Evolutionary conservation across 2,113 vertebrate genomes (phyloP), one percentile per base, ranked within the genome.

Genomic region (Setophaga coronata): DNA sequence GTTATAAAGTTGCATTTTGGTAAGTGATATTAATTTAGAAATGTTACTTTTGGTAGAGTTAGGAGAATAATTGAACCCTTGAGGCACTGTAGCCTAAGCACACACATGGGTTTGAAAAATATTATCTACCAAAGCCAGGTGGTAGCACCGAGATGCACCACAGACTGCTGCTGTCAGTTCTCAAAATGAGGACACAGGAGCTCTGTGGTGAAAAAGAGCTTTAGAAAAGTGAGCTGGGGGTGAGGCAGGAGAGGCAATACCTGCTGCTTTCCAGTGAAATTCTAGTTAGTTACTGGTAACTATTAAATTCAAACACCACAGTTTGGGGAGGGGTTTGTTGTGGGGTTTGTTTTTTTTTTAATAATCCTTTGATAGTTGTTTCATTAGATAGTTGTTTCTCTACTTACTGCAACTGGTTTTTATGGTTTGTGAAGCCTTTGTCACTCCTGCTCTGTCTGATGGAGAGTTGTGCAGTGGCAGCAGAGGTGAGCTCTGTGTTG

Each of bases 1-100:
- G 38, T 82, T 76, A 33, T 24, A 77, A 90, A 96, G 82, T 45
- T 89, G n/a, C 57, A 42, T 84, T 89, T 94, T 74, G 34, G 24
- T 56, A 38, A 87, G 18, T 73, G 82, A 48, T 58, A 47, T 92
- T 92, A 45, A 62, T 92, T 89, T 73, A 85, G 67, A 90, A 51
- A 50, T 23, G 17, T 16, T 62, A 26, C n/a, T 83, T 48, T 42
- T 80, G 79, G 58, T 67, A 50, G 67, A 65, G 53, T 65, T 83
- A 50, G 71, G 33, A 24, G 57, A 74, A 17, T 6, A 56, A 71
- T 31, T 53, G 73, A 28, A 53, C 42, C 51, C 70, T 51, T 2
- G 4, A 38, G 62, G 51, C 16, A 10, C 2, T 54, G 38, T 53
- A 78, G 34, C 51, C 43, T 53, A 34, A 84, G 70, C 65, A 60